phyloP scores from a whole-genome alignment of 2,888 invertebrate genomes.

The Miltochrista miniata region DNA sequence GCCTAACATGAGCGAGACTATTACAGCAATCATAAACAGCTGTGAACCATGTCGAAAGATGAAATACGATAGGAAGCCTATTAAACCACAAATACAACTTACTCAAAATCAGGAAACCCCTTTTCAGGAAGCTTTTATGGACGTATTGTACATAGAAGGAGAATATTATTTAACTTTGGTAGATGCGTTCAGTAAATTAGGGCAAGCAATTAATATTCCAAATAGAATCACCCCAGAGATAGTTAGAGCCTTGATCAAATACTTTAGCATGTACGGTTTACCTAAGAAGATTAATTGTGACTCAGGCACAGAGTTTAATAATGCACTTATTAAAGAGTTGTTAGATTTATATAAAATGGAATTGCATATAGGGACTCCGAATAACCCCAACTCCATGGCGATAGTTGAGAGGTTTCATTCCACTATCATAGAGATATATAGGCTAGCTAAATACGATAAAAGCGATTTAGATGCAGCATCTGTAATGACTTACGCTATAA shows the following conservation, averaged over 20 bases:
- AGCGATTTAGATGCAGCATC: neutral
- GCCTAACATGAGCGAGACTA: neutral
- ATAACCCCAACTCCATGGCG: conserved; percentile 7
- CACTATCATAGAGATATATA: conserved; percentile 5
- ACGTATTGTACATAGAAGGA: conserved; percentile 1
- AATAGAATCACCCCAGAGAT: conserved; percentile 20
- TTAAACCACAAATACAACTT: conserved; percentile 31
- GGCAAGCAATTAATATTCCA: conserved; percentile 30
- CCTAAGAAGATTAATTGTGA: conserved; percentile 7
- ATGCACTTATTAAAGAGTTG: neutral
- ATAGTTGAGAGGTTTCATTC: conserved; percentile 1
- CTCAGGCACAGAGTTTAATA: conserved; percentile 13
- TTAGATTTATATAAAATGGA: neutral
- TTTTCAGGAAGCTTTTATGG: neutral
- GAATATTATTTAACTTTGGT: neutral
- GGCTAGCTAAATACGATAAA: neutral
- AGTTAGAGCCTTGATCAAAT: conserved; percentile 8
- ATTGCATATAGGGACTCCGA: neutral
- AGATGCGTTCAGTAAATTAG: conserved; percentile 13
- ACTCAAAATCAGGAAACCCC: conserved; percentile 27
- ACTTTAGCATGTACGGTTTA: conserved; percentile 4
- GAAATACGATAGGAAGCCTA: conserved; percentile 14
- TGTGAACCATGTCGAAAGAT: conserved; percentile 32
- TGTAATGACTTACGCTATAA: neutral
- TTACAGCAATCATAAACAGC: conserved; percentile 17